Evolutionary conservation across 2,113 vertebrate genomes (phyloP), one percentile per base, ranked within the genome.

Genomic region (Mirza zaza): DNA sequence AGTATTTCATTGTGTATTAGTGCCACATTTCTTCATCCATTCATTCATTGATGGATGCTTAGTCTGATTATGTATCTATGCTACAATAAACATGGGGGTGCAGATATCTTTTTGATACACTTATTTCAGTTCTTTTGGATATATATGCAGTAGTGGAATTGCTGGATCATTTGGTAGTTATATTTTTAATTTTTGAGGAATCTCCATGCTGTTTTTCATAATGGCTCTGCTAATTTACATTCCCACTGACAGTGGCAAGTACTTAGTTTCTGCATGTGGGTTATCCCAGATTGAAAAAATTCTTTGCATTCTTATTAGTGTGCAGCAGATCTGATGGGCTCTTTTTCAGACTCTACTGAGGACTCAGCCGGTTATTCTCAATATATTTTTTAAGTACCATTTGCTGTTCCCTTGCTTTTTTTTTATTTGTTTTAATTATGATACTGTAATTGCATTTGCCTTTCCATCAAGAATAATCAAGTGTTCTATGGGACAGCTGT

Each of bases 391-490:
- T 5, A 91, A 88, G 68, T 32, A 71, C 32, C 42, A 36, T 77
- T 91, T 92, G 23, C 25, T 71, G 0, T 88, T 92, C 32, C 32
- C 29, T n/a, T 11, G 32, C n/a, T 79, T 71, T 36, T 75, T 91
- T 83, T 55, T 55, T 55, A n/a, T 90, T 87, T 63, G 25, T 87
- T 84, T 87, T 84, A 88, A 88, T 88, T 63, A 79, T 71, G 89
- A 71, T 45, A 48, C 32, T 84, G 32, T 71, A 79, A 91, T 92
- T 65, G 50, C 45, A 77, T 88, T 88, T 94, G 29, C 20, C 25
- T 84, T 73, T 92, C 48, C 6, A 84, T 79, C 32, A 95, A 84
- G 20, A 92, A 92, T 57, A 70, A 63, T 34, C 83, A 59, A 32
- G 52, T 75, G 48, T 75, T 80, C n/a, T 59, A 4, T 50, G 65